Evolutionary conservation across 2,888 invertebrate species (phyloP), one percentile per base, ranked within the genome.

Genomic region (Pristionchus entomophagus): DNA sequence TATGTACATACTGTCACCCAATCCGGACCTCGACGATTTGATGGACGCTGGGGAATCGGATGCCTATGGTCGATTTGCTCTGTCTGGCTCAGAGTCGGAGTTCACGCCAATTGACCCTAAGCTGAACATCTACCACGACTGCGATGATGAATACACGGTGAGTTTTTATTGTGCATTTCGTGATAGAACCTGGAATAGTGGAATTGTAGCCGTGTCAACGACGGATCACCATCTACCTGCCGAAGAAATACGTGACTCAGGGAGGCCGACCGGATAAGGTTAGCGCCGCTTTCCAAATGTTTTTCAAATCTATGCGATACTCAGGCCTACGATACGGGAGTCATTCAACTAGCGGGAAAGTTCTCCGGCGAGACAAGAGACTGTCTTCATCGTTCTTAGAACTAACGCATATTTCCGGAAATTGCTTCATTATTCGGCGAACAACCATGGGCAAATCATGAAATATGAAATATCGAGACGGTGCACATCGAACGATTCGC

Each of bases 91-190:
- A 19, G 87, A 87, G 22, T 88, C 88, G 80, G 90, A 90, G 88
- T 84, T 90, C 65, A 89, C 87, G 49, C 86, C 86, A 62, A 90
- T 90, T 73, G 90, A 90, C 73, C 88, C 90, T 19, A 89, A 90
- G 51, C 81, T 90, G 82, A 89, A 89, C n/a, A 89, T 90, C 26
- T 89, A 87, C 85, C 89, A 89, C 84, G 89, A 89, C 86, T 90
- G 90, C 78, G 89, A 90, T n/a, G 89, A 88, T 32, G 88, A 86
- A 41, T 62, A 88, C n/a, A 87, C 87, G 29, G 89, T 89, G 62
- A 77, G 87, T 29, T 19, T 29, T n/a, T 65, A 29, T 29, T 32
- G 56, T 14, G 5, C 5, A 65, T 32, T 65, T 12, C 5, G 35
- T 65, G 14, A 6, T 45, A 45, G 14, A 45, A 45, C 14, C 14